Evolutionary conservation across 1,140 invertebrate genomes (phyloP), one percentile per base, ranked within the genome.

Genomic region (Trinorchestia longiramus): DNA sequence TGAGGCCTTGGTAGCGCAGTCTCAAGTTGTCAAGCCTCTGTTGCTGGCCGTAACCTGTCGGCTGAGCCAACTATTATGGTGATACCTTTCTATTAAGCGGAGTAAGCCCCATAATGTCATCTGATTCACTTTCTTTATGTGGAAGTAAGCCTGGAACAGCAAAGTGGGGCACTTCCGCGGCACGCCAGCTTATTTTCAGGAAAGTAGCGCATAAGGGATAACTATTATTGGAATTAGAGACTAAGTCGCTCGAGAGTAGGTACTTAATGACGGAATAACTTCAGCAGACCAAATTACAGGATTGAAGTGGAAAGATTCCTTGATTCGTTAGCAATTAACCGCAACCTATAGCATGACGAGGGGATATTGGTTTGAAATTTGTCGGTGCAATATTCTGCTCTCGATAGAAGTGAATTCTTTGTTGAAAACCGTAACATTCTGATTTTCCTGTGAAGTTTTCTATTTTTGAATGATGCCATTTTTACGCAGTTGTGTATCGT

Each of bases 71-170:
- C 88, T 90, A 3, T 90, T 90, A 90, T 41, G 88, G 88, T 90
- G 88, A 36, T 90, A 42, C 88, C 88, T 90, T 90, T 90, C 88
- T 90, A 90, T 42, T 42, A 43, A 90, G 43, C 43, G 88, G 41
- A 11, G 88, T 90, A 90, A 90, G n/a, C 88, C 28, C 41, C 23
- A 36, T 42, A 90, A 90, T 42, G 88, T 90, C 6, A 42, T 90
- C 88, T 90, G 88, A 90, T 42, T 90, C 88, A 42, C 43, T 90
- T 90, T 42, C 88, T 90, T 90, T 90, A 90, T 90, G 88, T 90
- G 88, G 41, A 90, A 42, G 43, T 90, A 3, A 90, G 43, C 8
- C 88, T 42, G 0, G 43, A 42, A 3, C 41, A 42, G 43, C 41
- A 8, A 90, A 43, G 88, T 8, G 43, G 28, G 88, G 41, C 43